phyloP scores from a whole-genome alignment of 2,113 vertebrate species.

The Microcebus lehilahytsara region DNA sequence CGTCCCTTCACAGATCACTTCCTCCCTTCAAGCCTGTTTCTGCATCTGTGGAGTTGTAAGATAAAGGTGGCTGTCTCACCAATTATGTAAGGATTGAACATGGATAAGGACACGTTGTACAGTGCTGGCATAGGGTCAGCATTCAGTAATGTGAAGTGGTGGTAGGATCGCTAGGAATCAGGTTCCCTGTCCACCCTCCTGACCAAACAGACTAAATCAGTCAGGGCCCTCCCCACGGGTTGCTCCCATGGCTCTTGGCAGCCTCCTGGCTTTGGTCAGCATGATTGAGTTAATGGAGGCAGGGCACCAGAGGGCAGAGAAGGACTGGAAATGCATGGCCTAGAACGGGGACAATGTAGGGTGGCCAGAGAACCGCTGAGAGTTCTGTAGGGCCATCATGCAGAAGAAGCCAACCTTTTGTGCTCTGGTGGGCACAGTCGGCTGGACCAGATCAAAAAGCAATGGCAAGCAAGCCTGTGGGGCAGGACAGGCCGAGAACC shows the following conservation, averaged over 20 bases:
- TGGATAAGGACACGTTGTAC: not conserved
- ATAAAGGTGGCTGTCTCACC: not conserved
- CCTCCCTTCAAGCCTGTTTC: not conserved
- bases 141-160: not conserved
- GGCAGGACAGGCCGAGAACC: not conserved
- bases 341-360: not conserved
- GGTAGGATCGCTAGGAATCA: not conserved
- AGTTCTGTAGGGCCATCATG: not conserved
- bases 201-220: not conserved
- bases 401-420: not conserved
- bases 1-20: not conserved
- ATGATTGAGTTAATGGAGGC: not conserved
- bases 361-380: not conserved
- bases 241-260: not conserved
- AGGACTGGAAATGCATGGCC: not conserved
- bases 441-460: not conserved
- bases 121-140: not conserved
- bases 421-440: not conserved
- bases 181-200: not conserved
- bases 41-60: not conserved
- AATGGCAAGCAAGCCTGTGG: not conserved
- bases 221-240: not conserved
- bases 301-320: not conserved
- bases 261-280: not conserved
- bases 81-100: not conserved